These are phyloP conservation scores for Bombus waltoni DNA, from an alignment of 1,140 invertebrate genomes.

Conservation along the genomic window DNA sequence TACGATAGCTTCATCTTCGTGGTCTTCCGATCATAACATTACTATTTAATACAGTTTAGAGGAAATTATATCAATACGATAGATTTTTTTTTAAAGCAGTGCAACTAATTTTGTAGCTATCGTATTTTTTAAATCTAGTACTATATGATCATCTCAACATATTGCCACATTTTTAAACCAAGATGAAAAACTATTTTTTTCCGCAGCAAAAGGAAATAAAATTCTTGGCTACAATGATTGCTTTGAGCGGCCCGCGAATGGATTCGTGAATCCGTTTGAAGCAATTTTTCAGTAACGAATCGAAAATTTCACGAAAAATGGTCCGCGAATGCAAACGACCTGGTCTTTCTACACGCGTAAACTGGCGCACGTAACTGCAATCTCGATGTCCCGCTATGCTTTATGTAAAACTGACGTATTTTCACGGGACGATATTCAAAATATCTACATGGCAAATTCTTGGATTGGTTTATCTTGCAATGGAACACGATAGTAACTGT, in stretches of 20 bases:
- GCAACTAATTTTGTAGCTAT: no score
- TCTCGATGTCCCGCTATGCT: conserved; percentile 55
- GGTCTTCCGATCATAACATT: no score
- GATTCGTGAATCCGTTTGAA: background rate
- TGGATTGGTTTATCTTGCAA: background rate
- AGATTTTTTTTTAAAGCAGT: no score
- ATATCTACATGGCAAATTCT: background rate
- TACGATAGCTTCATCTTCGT: no score
- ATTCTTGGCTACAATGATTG: background rate
- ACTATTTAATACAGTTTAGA: no score
- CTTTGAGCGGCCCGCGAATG: background rate
- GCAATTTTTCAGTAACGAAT: background rate
- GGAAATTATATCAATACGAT: no score
- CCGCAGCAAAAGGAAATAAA: background rate
- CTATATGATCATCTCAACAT: no score
- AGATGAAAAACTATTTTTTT: background rate
- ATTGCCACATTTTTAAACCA: background rate
- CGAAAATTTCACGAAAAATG: background rate
- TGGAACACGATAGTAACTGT: background rate
- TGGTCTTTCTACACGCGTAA: background rate
- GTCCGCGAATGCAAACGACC: background rate
- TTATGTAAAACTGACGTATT: conserved; percentile 31
- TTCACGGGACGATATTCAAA: conserved; percentile 29
- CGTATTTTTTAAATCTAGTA: no score
- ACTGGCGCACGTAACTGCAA: conserved; percentile 63